Evolutionary conservation across 2,797 vertebrate genomes (phyloP).

Genomic region (Diplodus sargus): DNA sequence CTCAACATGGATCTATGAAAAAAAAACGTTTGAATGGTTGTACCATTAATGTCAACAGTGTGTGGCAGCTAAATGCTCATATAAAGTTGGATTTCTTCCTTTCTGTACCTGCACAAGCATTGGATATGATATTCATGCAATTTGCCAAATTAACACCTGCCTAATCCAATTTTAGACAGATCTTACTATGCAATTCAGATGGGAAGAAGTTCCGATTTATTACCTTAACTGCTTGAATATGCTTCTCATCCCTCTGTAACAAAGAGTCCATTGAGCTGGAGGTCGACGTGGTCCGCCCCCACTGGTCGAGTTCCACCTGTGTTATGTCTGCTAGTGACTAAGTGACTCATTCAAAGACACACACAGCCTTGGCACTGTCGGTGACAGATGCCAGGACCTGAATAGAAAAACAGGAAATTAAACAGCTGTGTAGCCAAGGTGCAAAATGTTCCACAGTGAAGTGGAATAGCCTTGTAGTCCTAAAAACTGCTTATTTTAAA

Average conservation of each 20-base stretch:
- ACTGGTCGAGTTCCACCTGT: slow-evolving; percentile 44
- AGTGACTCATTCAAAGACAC: slow-evolving; percentile 51
- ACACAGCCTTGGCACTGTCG: slow-evolving; percentile 30
- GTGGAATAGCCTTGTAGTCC: neutral
- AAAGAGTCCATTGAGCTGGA: slow-evolving; percentile 57
- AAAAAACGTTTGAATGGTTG: slow-evolving; percentile 3
- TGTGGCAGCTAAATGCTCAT: neutral
- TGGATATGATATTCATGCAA: neutral
- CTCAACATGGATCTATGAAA: neutral
- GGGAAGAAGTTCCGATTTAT: neutral
- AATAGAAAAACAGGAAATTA: slow-evolving; percentile 29
- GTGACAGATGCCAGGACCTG: slow-evolving; percentile 34
- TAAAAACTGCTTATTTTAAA: neutral
- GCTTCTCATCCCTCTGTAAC: slow-evolving; percentile 36
- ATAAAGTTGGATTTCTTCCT: slow-evolving; percentile 3
- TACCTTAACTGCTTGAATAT: slow-evolving; percentile 14
- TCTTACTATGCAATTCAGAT: slow-evolving; percentile 3
- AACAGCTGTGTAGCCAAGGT: slow-evolving; percentile 15
- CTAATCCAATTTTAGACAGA: slow-evolving; percentile 13
- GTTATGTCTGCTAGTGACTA: slow-evolving; percentile 57
- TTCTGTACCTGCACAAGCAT: neutral
- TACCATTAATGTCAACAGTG: neutral
- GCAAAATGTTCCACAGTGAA: slow-evolving; percentile 34
- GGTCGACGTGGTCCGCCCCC: neutral
- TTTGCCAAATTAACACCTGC: slow-evolving; percentile 25